Evolutionary conservation across 53 echinoderm and acorn worm species (phyloP).

Genomic region (Henricia sp.): DNA sequence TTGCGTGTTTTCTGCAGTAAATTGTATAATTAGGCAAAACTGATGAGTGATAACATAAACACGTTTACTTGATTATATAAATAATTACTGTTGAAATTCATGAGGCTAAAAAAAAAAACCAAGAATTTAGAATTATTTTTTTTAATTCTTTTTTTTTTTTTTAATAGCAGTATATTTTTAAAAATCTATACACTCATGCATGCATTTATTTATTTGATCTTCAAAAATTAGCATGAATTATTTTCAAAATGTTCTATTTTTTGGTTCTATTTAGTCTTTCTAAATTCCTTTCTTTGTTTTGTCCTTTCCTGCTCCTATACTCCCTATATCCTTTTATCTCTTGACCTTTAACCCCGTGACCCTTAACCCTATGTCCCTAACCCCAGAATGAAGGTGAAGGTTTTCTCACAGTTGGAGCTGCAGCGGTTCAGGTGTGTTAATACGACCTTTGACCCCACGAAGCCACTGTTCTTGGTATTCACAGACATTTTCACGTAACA

Average conservation of each 20-base stretch:
- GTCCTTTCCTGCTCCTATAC: constrained; percentile 14
- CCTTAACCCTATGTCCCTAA: constrained; percentile 62
- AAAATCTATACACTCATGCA: no score
- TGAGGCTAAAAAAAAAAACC: no score
- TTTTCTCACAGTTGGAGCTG: constrained; percentile 58
- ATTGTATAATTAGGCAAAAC: no score
- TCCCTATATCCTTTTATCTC: constrained; percentile 36
- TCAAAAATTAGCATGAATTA: constrained; percentile 7
- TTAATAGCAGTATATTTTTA: no score
- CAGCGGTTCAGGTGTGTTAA: constrained; percentile 50
- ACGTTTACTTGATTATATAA: no score
- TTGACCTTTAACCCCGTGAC: constrained; percentile 27
- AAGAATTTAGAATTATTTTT: no score
- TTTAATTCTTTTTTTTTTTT: no score
- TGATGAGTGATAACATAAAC: no score
- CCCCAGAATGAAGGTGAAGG: constrained; percentile 77
- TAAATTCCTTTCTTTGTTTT: constrained; percentile 57
- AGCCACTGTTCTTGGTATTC: background rate
- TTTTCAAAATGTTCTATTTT: constrained; percentile 37
- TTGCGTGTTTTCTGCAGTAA: no score
- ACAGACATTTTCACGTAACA: no score
- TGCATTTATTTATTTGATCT: no score
- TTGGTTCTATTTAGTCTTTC: constrained; percentile 38
- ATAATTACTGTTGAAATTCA: no score
- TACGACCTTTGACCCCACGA: constrained; percentile 41